Conservation (phyloP, 2,888 invertebrate genomes). For the Sabatieria punctata region DNA sequence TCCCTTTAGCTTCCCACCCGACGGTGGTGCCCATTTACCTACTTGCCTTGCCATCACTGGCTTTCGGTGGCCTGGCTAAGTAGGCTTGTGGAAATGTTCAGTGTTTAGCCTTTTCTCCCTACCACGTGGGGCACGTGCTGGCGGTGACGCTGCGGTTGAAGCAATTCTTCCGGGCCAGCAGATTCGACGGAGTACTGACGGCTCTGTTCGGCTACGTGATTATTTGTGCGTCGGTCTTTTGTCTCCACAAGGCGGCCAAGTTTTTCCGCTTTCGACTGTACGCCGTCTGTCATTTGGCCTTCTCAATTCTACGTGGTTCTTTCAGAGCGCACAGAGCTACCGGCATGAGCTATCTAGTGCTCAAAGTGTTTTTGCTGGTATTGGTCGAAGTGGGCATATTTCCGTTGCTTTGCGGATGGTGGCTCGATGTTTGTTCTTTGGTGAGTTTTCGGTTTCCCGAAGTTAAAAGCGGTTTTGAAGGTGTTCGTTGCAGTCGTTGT, state of each 20-base stretch:
- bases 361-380: conserved; percentile 65
- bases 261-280: conserved; percentile 55
- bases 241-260: conserved; percentile 65
- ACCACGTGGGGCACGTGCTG: conserved; percentile 75
- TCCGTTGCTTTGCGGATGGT: conserved; percentile 93
- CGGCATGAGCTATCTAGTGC: conserved; percentile 48
- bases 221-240: conserved; percentile 60
- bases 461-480: neutral
- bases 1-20: too few species aligned
- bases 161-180: conserved; percentile 48
- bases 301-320: too few species aligned
- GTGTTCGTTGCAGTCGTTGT: conserved; percentile 20
- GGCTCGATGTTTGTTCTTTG: conserved; percentile 92
- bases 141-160: conserved; percentile 53
- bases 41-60: too few species aligned
- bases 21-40: too few species aligned
- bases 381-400: conserved; percentile 93
- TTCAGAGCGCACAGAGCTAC: conserved; percentile 34
- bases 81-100: too few species aligned
- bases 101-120: conserved; percentile 74
- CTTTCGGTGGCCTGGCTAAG: too few species aligned
- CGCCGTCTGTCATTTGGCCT: conserved; percentile 35
- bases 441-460: conserved; percentile 25
- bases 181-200: conserved; percentile 79
- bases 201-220: conserved; percentile 82